Base-by-base conservation (phyloP, 2,797 vertebrate species). In the Chaunax sp. region DNA sequence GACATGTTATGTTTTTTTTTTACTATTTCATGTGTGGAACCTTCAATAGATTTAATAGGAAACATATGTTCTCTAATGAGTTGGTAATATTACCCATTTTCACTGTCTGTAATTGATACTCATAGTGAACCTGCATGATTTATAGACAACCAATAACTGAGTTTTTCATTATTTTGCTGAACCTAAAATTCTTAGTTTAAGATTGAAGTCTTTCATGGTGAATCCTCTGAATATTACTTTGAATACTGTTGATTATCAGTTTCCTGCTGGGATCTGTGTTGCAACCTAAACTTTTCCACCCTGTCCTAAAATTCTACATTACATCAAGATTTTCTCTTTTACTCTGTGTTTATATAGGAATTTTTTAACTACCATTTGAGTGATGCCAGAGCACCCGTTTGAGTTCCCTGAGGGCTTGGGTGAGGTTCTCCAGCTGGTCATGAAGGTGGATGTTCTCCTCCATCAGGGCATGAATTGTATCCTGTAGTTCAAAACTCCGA, bases 391-490 rank as follows among this genome's bases (percentile, higher is more conserved):
- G 82, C 64, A 95, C 92, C 51, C 90, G 89, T 25, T 92, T 91
- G 54, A 95, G 90, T 62, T 95, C 91, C 46, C 92, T 85, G 41
- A 95, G 90, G 56, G 94, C 92, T 41, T 93, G 86, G 0, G 93
- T 95, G 70, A 96, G 92, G 80, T 95, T 95, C 81, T 95, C 93
- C 77, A 95, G 89, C 78, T 92, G 93, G 83, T 94, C 93, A 3
- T 95, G 95, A 6, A 96, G 93, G 55, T 92, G 92, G 61, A 93
- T 90, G 70, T 96, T 96, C 83, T 96, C 95, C 47, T 94, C 92
- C 16, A 95, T 94, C 64, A 95, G 86, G 1, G 88, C 74, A 15
- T 94, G 92, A 75, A 95, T 95, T 0, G 94, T 94, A 45, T 96
- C 94, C 84, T 95, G 94, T 1, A 96, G 90, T 41, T 95, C 94